Evolutionary conservation across 2,888 invertebrate genomes (phyloP).

Genomic region (Pammene fasciana): DNA sequence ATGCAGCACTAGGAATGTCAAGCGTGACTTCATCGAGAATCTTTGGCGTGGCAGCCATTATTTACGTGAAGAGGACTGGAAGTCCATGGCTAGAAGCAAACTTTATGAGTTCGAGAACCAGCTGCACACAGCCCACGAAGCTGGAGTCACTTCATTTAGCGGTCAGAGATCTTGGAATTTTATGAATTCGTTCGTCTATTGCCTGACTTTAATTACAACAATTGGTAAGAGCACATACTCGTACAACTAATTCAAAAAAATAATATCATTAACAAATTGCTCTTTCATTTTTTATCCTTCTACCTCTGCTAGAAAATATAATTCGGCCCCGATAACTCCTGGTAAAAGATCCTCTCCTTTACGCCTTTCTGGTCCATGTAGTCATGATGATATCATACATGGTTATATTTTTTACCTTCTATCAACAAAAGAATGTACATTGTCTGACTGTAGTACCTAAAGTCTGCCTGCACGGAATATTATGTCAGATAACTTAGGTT

Average conservation of each 20-base stretch:
- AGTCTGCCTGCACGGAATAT: no score
- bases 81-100: slow-evolving; percentile 90
- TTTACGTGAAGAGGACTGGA: slow-evolving; percentile 94
- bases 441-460: no score
- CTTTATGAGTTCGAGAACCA: slow-evolving; percentile 94
- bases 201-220: slow-evolving; percentile 93
- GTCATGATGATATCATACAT: no score
- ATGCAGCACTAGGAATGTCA: slow-evolving; percentile 93
- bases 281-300: slow-evolving; percentile 12
- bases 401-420: no score
- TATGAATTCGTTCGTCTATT: slow-evolving; percentile 93
- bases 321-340: neutral
- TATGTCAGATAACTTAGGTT: neutral
- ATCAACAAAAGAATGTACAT: no score
- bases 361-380: no score
- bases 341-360: no score
- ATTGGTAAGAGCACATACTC: slow-evolving; percentile 87
- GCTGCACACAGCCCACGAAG: slow-evolving; percentile 91
- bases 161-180: slow-evolving; percentile 94
- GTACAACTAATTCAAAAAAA: slow-evolving; percentile 33
- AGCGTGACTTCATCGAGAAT: slow-evolving; percentile 92
- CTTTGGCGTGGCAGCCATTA: slow-evolving; percentile 92
- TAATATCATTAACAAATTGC: neutral
- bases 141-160: slow-evolving; percentile 92
- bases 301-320: neutral